Evolutionary conservation across 1,140 invertebrate genomes (phyloP).

Genomic region (Hestina assimilis): DNA sequence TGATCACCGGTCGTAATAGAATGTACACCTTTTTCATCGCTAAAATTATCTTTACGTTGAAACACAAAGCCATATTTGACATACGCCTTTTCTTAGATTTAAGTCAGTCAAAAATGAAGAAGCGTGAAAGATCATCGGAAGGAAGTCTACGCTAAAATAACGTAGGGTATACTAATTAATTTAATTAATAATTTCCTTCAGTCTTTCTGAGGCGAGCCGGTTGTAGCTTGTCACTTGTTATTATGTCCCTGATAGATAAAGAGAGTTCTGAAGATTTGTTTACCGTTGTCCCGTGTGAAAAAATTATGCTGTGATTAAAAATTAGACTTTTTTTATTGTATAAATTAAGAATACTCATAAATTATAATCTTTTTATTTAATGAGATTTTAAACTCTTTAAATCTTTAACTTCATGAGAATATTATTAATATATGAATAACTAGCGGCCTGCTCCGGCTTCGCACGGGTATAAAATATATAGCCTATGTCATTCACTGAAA

Average conservation of each 20-base stretch:
- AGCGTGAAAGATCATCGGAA: constrained; percentile 48
- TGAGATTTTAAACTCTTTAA: too few species aligned
- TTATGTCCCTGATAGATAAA: constrained; percentile 27
- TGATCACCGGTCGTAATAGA: constrained; percentile 62
- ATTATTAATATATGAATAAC: too few species aligned
- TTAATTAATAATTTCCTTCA: constrained; percentile 33
- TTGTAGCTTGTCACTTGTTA: constrained; percentile 24
- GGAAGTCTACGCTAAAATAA: constrained; percentile 54
- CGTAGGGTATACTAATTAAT: constrained; percentile 35
- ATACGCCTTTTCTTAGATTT: too few species aligned
- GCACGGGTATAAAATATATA: too few species aligned
- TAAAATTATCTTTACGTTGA: constrained; percentile 62
- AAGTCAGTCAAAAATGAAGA: constrained; percentile 54
- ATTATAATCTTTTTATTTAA: neutral
- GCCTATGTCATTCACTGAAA: too few species aligned
- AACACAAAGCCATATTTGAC: constrained; percentile 47
- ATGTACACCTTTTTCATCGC: constrained; percentile 56
- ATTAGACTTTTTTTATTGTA: neutral
- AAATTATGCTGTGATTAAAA: neutral
- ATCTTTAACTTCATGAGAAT: too few species aligned
- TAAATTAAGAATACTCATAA: neutral
- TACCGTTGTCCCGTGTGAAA: constrained; percentile 5
- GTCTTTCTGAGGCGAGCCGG: constrained; percentile 16
- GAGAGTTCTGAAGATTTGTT: constrained; percentile 20
- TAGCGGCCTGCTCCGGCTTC: too few species aligned